Percentiles rank a stretch among this genome's conserved stretches.
These are phyloP conservation scores for Macroglossus sobrinus DNA, from an alignment of 2,113 vertebrate species.

Conservation along the genomic window DNA sequence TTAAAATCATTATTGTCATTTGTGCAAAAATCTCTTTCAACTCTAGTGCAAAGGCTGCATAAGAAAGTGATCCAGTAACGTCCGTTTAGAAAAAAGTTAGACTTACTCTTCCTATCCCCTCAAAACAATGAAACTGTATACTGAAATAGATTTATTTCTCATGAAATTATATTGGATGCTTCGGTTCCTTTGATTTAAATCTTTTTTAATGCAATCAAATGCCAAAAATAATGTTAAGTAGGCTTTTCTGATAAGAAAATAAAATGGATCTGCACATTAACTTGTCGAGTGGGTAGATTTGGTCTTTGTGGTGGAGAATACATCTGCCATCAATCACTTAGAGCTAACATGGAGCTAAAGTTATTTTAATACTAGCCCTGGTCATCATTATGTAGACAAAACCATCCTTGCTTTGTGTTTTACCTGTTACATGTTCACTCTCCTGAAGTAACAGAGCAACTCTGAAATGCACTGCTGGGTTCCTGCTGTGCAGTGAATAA, in stretches of 20 bases:
- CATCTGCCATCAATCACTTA: background rate
- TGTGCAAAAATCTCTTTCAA: constrained; percentile 48
- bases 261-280: constrained; percentile 1
- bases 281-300: background rate
- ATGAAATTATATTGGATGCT: background rate
- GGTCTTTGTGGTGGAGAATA: background rate
- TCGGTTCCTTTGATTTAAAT: constrained; percentile 7
- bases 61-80: constrained; percentile 27
- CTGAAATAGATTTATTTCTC: background rate
- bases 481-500: background rate
- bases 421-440: background rate
- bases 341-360: background rate
- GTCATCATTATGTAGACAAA: background rate
- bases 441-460: background rate
- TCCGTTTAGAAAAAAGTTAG: constrained; percentile 3
- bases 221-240: constrained; percentile 32
- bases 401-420: background rate
- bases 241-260: constrained; percentile 7
- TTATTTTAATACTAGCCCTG: background rate
- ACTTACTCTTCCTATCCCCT: background rate
- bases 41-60: background rate
- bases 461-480: background rate
- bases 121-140: background rate
- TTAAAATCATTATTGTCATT: constrained; percentile 67
- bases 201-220: constrained; percentile 29